A percentile compares a stretch with the other conserved stretches of the same genome.
phyloP scores from a whole-genome alignment of 2,888 invertebrate species.

The Crocallis elinguaria region DNA sequence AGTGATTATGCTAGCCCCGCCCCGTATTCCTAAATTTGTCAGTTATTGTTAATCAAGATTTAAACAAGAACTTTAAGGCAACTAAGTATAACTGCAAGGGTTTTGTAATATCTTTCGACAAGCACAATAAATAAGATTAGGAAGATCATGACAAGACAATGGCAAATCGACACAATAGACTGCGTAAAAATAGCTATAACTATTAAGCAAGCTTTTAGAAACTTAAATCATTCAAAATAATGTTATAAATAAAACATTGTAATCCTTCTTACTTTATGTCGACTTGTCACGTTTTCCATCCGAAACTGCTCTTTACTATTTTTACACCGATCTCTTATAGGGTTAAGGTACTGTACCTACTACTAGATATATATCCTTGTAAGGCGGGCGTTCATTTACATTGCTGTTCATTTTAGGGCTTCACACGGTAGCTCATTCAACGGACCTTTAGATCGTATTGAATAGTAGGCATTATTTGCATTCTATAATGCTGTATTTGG shows the following conservation, averaged over 20 bases:
- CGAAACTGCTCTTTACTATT: constrained; percentile 8
- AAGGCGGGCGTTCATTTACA: constrained; percentile 22
- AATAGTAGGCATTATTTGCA: constrained; percentile 7
- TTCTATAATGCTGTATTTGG: constrained; percentile 13
- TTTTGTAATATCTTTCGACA: too few relatives aligned
- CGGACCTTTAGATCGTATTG: constrained; percentile 14
- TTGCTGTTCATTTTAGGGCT: constrained; percentile 24
- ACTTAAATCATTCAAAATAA: neutral
- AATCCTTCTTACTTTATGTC: neutral
- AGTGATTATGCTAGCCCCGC: too few relatives aligned
- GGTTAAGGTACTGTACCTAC: constrained; percentile 4
- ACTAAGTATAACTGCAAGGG: too few relatives aligned
- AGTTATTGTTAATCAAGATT: too few relatives aligned
- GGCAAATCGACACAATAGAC: too few relatives aligned
- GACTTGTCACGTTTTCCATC: constrained; percentile 11
- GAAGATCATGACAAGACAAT: too few relatives aligned
- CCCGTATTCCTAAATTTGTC: too few relatives aligned
- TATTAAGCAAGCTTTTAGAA: too few relatives aligned
- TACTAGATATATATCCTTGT: constrained; percentile 6
- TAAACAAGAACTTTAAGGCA: too few relatives aligned
- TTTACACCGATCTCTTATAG: constrained; percentile 19
- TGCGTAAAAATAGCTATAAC: too few relatives aligned
- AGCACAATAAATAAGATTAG: too few relatives aligned
- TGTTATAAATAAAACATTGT: neutral
- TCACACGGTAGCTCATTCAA: constrained; percentile 24